phyloP scores from a whole-genome alignment of 2,888 invertebrate species.

The Axea sp. region DNA sequence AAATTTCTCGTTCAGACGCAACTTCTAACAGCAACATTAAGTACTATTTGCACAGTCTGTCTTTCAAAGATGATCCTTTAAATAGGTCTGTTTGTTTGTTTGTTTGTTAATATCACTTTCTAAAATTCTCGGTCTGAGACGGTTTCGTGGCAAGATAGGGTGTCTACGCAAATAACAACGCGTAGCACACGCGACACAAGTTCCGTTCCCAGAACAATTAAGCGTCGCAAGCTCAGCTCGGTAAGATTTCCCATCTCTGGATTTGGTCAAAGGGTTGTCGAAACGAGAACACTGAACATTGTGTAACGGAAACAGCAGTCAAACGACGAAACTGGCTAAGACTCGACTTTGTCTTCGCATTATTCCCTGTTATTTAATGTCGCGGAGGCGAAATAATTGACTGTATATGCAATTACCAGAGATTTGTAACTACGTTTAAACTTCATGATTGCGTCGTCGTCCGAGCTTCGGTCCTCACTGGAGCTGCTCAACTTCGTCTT shows the following conservation, averaged over 20 bases:
- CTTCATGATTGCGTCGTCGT: conserved; percentile 26
- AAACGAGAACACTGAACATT: conserved; percentile 2
- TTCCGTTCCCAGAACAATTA: conserved; percentile 49
- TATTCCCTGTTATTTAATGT: conserved; percentile 42
- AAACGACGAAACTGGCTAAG: conserved; percentile 31
- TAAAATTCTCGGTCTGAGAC: too few species aligned
- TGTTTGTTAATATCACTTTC: too few species aligned
- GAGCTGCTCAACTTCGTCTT: conserved; percentile 26
- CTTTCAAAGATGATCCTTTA: too few species aligned
- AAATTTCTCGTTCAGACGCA: too few species aligned
- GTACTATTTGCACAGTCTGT: too few species aligned
- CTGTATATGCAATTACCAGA: conserved; percentile 46
- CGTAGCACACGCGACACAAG: conserved; percentile 14
- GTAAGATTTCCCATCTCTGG: conserved; percentile 19
- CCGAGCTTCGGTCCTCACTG: conserved; percentile 12
- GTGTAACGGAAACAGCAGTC: conserved; percentile 6
- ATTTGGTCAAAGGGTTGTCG: conserved; percentile 46
- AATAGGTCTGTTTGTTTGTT: too few species aligned
- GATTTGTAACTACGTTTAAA: conserved; percentile 55
- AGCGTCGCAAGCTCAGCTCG: conserved; percentile 19
- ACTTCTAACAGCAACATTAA: too few species aligned
- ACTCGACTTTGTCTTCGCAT: conserved; percentile 20
- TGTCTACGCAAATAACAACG: conserved; percentile 3
- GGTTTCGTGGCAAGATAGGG: background rate
- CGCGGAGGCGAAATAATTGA: conserved; percentile 59